Base-by-base conservation (phyloP, 2,113 vertebrate species). In the Porphyrio hochstetteri region DNA sequence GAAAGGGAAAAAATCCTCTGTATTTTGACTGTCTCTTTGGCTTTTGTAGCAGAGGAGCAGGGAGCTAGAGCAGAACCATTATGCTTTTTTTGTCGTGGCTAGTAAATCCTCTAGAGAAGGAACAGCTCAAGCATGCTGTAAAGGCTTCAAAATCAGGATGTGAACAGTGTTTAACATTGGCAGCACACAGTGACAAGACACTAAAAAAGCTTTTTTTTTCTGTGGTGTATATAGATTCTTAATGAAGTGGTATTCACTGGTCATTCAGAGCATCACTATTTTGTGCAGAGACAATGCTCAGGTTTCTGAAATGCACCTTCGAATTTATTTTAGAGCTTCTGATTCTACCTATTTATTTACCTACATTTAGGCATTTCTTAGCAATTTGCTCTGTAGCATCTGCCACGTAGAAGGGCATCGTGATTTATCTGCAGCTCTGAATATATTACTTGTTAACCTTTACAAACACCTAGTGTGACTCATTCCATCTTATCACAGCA, bases 371-470 rank as follows among this genome's bases (percentile, higher is more conserved):
- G 46, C 60, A 76, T 92, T 97, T 93, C 88, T 88, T 77, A 86
- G 72, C 70, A 80, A 90, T 94, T 93, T 86, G 10, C 61, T 95
- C 63, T 75, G 71, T 57, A 93, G 92, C 86, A 92, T 96, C 94
- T 96, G 92, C 77, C 80, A 84, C 18, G 3, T 31, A 84, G 90
- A 96, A 96, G 92, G 92, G 70, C 92, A 93, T 91, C 44, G 1
- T 93, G 95, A 95, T 96, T 95, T 96, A 85, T 96, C 87, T 80
- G 61, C 63, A 96, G 77, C 67, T 97, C 74, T 93, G 96, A 95
- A 96, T 90, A 95, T 82, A 96, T 96, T 95, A 92, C 85, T 96
- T 95, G 91, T 94, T 97, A 97, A 97, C 93, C 97, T 97, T 97
- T 96, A 93, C 59, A 35, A 96, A 95, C 96, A 97, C 97, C 92